Conservation (phyloP, 2,797 vertebrate species). For the Gephyroberyx darwinii region DNA sequence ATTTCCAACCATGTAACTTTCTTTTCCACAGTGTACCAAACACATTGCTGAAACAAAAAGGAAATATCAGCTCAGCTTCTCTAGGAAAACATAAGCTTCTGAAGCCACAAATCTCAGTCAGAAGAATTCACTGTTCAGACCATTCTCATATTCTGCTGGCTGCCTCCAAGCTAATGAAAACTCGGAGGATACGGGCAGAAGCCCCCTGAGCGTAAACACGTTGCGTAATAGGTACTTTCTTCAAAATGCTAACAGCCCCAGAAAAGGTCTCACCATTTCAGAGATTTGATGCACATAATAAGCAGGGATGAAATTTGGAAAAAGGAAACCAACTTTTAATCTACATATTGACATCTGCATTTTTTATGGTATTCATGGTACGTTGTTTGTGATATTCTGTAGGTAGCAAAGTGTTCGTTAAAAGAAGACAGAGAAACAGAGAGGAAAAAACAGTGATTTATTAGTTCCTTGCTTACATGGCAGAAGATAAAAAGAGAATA, state of each 20-base stretch:
- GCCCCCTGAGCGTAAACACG: conserved; percentile 75
- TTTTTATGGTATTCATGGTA: conserved; percentile 2
- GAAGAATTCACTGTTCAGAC: conserved; percentile 51
- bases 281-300: conserved; percentile 55
- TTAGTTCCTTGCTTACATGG: too few species aligned
- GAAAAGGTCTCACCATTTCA: conserved; percentile 77
- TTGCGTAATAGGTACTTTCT: conserved; percentile 77
- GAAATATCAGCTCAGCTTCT: conserved; percentile 57
- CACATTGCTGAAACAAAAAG: conserved; percentile 52
- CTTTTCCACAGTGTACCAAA: conserved; percentile 16
- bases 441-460: too few species aligned
- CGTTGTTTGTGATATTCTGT: too few species aligned
- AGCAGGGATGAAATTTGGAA: conserved; percentile 53
- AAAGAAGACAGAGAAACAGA: too few species aligned
- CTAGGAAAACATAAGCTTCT: conserved; percentile 52
- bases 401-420: too few species aligned
- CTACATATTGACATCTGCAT: conserved; percentile 38
- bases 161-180: conserved; percentile 71
- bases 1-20: conserved; percentile 37
- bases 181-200: conserved; percentile 57
- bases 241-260: conserved; percentile 79
- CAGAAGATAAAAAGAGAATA: too few species aligned
- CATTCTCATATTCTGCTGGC: conserved; percentile 56
- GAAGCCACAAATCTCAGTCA: conserved; percentile 46
- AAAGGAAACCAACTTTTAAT: conserved; percentile 60